These are phyloP conservation scores for Ptychoptera albimana DNA, from an alignment of 2,888 invertebrate species.

Conservation along the genomic window DNA sequence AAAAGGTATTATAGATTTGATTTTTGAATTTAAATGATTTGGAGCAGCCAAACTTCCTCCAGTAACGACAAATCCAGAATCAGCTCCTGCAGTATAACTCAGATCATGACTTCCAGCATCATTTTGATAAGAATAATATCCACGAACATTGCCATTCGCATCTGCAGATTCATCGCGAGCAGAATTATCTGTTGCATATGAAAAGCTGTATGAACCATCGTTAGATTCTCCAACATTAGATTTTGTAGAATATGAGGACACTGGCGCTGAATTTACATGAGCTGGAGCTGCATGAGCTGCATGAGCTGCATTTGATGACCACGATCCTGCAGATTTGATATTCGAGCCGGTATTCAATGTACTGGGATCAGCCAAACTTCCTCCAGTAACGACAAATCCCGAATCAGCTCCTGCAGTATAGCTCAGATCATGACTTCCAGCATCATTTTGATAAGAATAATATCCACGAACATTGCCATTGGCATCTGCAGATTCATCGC, in stretches of 20 bases:
- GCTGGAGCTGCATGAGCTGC: neutral
- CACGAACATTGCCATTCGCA: slow-evolving; percentile 26
- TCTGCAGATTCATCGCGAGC: slow-evolving; percentile 27
- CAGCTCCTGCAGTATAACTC: slow-evolving; percentile 47
- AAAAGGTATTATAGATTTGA: neutral
- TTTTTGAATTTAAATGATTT: slow-evolving; percentile 10
- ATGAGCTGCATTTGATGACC: neutral
- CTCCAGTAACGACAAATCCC: slow-evolving; percentile 33
- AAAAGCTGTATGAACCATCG: slow-evolving; percentile 4
- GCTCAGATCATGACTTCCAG: slow-evolving; percentile 48
- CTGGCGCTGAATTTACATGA: neutral
- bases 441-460: slow-evolving; percentile 48
- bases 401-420: slow-evolving; percentile 50
- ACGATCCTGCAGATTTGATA: neutral
- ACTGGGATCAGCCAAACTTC: neutral
- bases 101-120: slow-evolving; percentile 51
- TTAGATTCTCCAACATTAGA: neutral
- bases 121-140: slow-evolving; percentile 47
- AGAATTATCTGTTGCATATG: neutral
- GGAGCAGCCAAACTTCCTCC: slow-evolving; percentile 16
- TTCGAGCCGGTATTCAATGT: neutral
- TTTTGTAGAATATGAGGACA: neutral
- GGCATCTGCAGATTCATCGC: slow-evolving; percentile 28
- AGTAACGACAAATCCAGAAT: slow-evolving; percentile 38
- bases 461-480: slow-evolving; percentile 33